Base-by-base conservation (phyloP, 2,113 vertebrate genomes). In the Coturnix japonica region DNA sequence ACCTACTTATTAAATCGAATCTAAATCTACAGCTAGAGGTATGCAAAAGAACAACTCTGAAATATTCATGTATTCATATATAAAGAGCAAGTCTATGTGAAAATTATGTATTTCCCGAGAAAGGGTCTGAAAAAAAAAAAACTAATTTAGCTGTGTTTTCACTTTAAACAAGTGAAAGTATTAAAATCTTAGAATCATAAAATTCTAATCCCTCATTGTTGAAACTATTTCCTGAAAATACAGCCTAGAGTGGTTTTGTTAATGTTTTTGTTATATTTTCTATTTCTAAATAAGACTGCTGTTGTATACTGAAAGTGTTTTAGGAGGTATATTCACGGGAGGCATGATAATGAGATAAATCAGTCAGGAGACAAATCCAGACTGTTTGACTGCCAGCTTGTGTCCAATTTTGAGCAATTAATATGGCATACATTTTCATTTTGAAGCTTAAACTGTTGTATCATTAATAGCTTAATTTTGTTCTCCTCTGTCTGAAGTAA, bases 341-440 rank as follows among this genome's bases (percentile, higher is more conserved):
- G 76, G 95, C 88, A 92, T 74, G 74, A 47, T 95, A 93, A 96
- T 92, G 91, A 95, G 75, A 85, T 76, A 95, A 96, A 92, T 94
- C 63, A 96, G 73, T 86, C 79, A 93, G 81, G 88, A 96, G 81
- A 81, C 64, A 96, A 94, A 94, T 73, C 93, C 91, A 74, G 85
- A 81, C 77, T 88, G 80, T 90, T 92, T 93, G 92, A 95, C 94
- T 96, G 87, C 78, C 95, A 92, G 92, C 79, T 97, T 92, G 88
- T 70, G 63, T 81, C 83, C 87, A 95, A 94, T 96, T 95, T 95
- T 74, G 82, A 91, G 88, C 81, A 96, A 96, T 97, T 93, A 97
- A 95, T 89, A 89, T 12, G 53, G 74, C 76, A 96, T 79, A 84
- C 44, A 92, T 96, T 97, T 96, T 88, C 76, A 91, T 87, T 96